Conservation (phyloP, 2,888 invertebrate genomes). For the Lycia hirtaria region DNA sequence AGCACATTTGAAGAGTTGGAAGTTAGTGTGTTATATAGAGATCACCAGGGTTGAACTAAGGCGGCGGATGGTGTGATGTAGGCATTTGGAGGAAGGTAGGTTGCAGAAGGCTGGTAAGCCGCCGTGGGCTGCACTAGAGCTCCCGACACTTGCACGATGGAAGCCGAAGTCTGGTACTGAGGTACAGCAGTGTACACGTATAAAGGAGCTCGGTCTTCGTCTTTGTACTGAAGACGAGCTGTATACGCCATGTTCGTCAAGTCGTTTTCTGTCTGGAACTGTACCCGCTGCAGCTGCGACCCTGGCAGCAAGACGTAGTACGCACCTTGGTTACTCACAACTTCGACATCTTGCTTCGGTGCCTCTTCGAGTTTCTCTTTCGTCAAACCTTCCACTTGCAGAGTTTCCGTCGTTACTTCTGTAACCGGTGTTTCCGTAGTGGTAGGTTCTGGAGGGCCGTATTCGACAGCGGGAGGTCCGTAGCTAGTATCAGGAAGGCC, state of each 20-base stretch:
- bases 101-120: slow-evolving; percentile 38
- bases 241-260: slow-evolving; percentile 87
- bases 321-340: slow-evolving; percentile 78
- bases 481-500: slow-evolving; percentile 75
- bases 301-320: slow-evolving; percentile 88
- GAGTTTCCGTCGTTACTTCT: slow-evolving; percentile 38
- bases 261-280: slow-evolving; percentile 83
- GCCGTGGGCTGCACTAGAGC: slow-evolving; percentile 64
- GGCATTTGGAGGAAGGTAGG: slow-evolving; percentile 8
- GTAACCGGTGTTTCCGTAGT: slow-evolving; percentile 45
- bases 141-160: slow-evolving; percentile 28
- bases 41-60: slow-evolving; percentile 51
- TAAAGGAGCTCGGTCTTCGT: slow-evolving; percentile 87
- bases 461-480: slow-evolving; percentile 66
- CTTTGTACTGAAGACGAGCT: slow-evolving; percentile 86
- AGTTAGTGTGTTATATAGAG: neutral
- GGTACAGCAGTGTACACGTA: slow-evolving; percentile 84
- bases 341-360: slow-evolving; percentile 63
- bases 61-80: slow-evolving; percentile 42
- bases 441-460: slow-evolving; percentile 46
- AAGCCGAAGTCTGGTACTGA: slow-evolving; percentile 59
- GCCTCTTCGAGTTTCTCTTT: slow-evolving; percentile 60
- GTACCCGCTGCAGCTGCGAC: slow-evolving; percentile 87
- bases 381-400: slow-evolving; percentile 47
- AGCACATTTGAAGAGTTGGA: too few species aligned